A percentile compares a stretch with the other conserved stretches of the same genome.
These are phyloP conservation scores for Aurelia sp. DNA, from an alignment of 30 jellyfish, hydroid and myxozoan genomes.

Conservation along the genomic window DNA sequence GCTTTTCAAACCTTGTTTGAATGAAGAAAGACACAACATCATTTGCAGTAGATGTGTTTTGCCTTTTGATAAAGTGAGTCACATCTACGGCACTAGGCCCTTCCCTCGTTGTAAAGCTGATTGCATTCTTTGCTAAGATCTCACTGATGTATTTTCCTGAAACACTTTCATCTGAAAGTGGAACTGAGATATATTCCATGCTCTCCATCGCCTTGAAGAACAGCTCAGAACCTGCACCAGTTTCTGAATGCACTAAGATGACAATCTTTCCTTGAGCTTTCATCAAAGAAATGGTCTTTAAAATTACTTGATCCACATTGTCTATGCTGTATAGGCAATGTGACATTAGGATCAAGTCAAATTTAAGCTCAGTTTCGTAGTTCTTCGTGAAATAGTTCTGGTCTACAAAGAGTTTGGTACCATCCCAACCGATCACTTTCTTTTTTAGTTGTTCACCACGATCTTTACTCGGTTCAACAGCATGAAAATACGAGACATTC, in stretches of 20 bases:
- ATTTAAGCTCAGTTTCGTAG: constrained; percentile 27
- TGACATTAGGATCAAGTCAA: constrained; percentile 10
- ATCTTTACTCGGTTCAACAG: not conserved
- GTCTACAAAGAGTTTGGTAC: not conserved
- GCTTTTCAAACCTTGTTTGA: not conserved
- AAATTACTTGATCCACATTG: not conserved
- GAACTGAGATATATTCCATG: constrained; percentile 3
- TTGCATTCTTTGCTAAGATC: not conserved
- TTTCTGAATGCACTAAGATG: not conserved
- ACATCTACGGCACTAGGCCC: constrained; percentile 17
- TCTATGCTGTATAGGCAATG: constrained; percentile 37
- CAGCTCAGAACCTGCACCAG: constrained; percentile 8
- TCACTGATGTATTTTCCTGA: too few relatives aligned
- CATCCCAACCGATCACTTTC: constrained; percentile 33
- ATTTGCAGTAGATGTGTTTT: too few relatives aligned
- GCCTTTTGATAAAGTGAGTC: not conserved
- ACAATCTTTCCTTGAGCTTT: not conserved
- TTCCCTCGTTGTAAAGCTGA: not conserved
- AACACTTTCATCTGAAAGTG: not conserved
- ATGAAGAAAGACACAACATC: too few relatives aligned
- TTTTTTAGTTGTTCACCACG: constrained; percentile 26
- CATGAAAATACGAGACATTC: not conserved
- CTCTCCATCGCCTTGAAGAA: not conserved
- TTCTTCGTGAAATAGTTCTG: constrained; percentile 17
- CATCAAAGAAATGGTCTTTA: constrained; percentile 24